A percentile compares a stretch with the other conserved stretches of the same genome.
phyloP scores from a whole-genome alignment of 2,113 vertebrate species.

The Halcyon senegalensis region DNA sequence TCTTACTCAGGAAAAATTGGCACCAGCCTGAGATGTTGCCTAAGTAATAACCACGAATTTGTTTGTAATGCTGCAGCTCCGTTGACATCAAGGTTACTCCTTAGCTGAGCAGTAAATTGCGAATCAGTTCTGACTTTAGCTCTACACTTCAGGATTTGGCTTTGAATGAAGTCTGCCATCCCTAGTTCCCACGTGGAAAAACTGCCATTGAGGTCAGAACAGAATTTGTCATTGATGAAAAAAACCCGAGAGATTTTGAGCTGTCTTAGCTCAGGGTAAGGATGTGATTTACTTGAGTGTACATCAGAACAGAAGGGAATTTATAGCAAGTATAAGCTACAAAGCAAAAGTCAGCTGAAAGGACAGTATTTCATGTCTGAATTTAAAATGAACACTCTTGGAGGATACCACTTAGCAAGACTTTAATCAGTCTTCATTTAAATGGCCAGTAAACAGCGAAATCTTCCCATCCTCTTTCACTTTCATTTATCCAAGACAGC shows the following conservation, averaged over 20 bases:
- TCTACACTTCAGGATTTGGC: background rate
- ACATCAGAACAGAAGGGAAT: background rate
- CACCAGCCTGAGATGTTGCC: background rate
- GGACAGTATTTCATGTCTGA: background rate
- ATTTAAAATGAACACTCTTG: background rate
- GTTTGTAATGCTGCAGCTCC: background rate
- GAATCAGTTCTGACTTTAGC: background rate
- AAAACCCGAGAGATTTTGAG: background rate
- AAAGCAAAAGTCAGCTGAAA: background rate
- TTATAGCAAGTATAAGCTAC: background rate
- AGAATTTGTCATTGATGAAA: background rate
- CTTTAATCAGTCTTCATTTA: background rate
- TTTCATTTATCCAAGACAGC: background rate
- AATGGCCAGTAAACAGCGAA: background rate
- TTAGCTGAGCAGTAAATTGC: background rate
- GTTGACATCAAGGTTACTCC: background rate
- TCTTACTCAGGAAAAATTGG: background rate
- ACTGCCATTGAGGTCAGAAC: background rate
- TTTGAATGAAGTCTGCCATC: background rate
- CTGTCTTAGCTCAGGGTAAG: background rate
- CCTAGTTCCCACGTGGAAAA: background rate
- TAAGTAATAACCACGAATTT: background rate
- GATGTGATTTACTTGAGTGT: background rate
- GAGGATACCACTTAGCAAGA: background rate
- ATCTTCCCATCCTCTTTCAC: background rate